phyloP scores from a whole-genome alignment of 1,140 invertebrate genomes.

The Panonychus citri region DNA sequence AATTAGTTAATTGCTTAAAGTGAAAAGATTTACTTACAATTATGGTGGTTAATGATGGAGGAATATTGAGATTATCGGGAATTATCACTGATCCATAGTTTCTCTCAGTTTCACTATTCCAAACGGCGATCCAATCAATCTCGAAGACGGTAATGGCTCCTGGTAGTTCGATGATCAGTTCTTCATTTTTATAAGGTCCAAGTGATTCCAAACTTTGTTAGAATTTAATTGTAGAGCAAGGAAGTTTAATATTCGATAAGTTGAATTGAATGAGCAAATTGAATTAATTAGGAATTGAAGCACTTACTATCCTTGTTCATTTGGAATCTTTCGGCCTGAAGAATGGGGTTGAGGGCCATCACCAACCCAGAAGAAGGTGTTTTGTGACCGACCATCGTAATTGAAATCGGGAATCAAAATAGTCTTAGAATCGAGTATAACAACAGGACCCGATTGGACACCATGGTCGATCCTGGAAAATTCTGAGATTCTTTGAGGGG shows the following conservation, averaged over 20 bases:
- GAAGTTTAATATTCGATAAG: too few species aligned
- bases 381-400: conserved; percentile 41
- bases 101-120: conserved; percentile 46
- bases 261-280: neutral
- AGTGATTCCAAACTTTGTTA: conserved; percentile 47
- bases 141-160: conserved; percentile 62
- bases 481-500: conserved; percentile 40
- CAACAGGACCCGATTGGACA: conserved; percentile 65
- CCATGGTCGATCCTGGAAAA: conserved; percentile 53
- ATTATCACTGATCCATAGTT: conserved; percentile 76
- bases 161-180: conserved; percentile 62
- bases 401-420: conserved; percentile 77
- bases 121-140: conserved; percentile 73
- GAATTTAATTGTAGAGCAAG: neutral
- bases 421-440: conserved; percentile 67
- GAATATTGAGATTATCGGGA: conserved; percentile 63
- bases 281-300: neutral
- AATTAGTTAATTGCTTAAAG: neutral
- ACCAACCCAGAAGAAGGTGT: conserved; percentile 80
- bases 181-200: conserved; percentile 58
- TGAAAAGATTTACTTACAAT: conserved; percentile 8
- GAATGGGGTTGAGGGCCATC: conserved; percentile 51
- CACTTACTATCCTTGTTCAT: conserved; percentile 46
- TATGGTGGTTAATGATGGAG: conserved; percentile 28
- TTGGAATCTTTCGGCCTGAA: conserved; percentile 58